Conservation (phyloP, 92 coral and sea anemone species). For the Palythoa caribaeorum region DNA sequence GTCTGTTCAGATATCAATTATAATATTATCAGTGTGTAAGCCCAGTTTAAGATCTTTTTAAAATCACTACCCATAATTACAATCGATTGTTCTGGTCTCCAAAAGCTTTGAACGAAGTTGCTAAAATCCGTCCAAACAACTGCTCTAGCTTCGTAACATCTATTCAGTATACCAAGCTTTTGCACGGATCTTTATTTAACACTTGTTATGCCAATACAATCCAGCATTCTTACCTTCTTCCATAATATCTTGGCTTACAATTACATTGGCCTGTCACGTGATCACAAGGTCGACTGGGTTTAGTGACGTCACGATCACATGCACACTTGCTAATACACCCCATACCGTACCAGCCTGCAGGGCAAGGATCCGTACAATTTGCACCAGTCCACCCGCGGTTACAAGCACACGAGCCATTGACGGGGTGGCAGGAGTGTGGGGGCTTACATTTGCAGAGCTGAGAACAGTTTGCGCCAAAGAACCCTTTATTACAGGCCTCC, state of each 20-base stretch:
- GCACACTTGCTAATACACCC: slow-evolving; percentile 75
- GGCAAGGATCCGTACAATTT: slow-evolving; percentile 78
- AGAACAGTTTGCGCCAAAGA: slow-evolving; percentile 84
- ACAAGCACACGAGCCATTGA: slow-evolving; percentile 86
- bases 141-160: no score
- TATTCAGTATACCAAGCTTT: no score
- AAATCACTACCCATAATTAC: no score
- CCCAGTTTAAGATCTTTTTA: no score
- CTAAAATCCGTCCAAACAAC: no score
- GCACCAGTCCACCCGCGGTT: slow-evolving; percentile 88
- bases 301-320: slow-evolving; percentile 74
- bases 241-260: slow-evolving; percentile 83
- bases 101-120: no score
- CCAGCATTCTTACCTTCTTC: slow-evolving; percentile 68
- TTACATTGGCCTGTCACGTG: slow-evolving; percentile 87
- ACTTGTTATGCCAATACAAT: neutral
- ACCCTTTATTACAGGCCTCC: slow-evolving; percentile 78
- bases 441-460: slow-evolving; percentile 75
- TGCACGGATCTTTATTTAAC: no score
- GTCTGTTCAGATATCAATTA: no score
- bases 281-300: slow-evolving; percentile 69
- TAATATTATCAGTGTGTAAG: no score
- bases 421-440: slow-evolving; percentile 82
- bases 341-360: slow-evolving; percentile 80
- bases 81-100: no score